Base-by-base conservation (phyloP, 2,797 vertebrate genomes). In the Tarsius wallacei region DNA sequence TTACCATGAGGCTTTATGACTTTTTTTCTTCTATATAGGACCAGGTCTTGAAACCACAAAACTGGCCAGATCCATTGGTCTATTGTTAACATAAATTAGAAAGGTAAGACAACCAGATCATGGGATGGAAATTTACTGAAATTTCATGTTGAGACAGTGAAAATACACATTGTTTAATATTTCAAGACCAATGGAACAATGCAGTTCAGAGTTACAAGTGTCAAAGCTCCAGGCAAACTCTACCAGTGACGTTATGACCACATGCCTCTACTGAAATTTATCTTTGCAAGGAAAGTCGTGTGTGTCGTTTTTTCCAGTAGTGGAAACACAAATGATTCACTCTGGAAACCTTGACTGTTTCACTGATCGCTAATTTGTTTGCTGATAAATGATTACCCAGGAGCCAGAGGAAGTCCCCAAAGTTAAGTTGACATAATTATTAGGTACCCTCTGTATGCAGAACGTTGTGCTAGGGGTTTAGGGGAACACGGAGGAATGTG, bases 271-370 rank as follows among this genome's bases (percentile, higher is more conserved):
- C 24, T 68, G 89, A 96, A 94, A 95, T 89, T 91, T 31, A 51
- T 94, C 74, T 94, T 76, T 90, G 87, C 78, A 87, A 88, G 80
- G 55, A 70, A 78, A 81, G 78, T 15, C 22, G 7, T 15, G 0
- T 53, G 71, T 76, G 36, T 47, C 88, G 6, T 93, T 93, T 93
- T 91, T 95, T 90, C 86, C 53, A 91, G 83, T 80, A 70, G 49
- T 82, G 80, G 88, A 96, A 96, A 97, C 73, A 92, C 70, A 96
- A 81, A 93, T 63, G 74, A 86, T 85, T 97, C 42, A 68, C 33
- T 90, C 61, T 73, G 90, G 92, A 87, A 96, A 87, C 55, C 31
- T 24, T 28, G 84, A 31, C 55, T 42, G 13, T 71, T 73, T 77
- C 57, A 51, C 59, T 77, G 85, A 76, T 64, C 90, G 49, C 57